Evolutionary conservation across 2,888 invertebrate species (phyloP), one percentile per base, ranked within the genome.

Genomic region (Meliscaeva auricollis): DNA sequence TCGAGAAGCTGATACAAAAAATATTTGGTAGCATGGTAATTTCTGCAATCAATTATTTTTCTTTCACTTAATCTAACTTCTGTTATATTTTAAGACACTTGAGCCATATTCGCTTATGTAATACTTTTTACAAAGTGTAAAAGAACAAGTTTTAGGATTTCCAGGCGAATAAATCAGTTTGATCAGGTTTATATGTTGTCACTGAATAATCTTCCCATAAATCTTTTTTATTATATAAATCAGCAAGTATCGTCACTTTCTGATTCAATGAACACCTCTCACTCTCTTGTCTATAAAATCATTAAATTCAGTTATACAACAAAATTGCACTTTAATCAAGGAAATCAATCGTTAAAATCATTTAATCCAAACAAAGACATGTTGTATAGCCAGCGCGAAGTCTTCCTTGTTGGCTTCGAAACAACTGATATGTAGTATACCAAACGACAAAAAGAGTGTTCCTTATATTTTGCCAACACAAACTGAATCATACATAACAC

Each of bases 341-440:
- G 41, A 60, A 60, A 60, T 60, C 60, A 60, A 60, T 60, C 60
- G 60, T 44, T 41, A 60, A 60, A 41, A 41, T 60, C 20, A 60
- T 60, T 60, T 22, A 60, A 41, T 60, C 60, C 41, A 41, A 60
- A 60, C 60, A 60, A 60, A 60, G 60, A 60, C 60, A 60, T 41
- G 41, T 22, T 58, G 20, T 20, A 17, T 13, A 4, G 46, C 4
- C 7, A 7, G 46, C 15, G 9, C 64, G 17, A 66, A 15, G 48
- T 66, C 48, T 66, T 66, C 66, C 66, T 26, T 66, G 66, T 66
- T 66, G 66, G 66, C 48, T 4, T 11, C 30, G 13, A 26, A 26
- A 26, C 26, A 22, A 9, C 22, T 35, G 11, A 58, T n/a, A 38
- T 5, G 20, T 26, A 26, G 20, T 26, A 26, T 26, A 26, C 26